Base-by-base conservation (phyloP, 2,113 vertebrate species). In the Apus apus region DNA sequence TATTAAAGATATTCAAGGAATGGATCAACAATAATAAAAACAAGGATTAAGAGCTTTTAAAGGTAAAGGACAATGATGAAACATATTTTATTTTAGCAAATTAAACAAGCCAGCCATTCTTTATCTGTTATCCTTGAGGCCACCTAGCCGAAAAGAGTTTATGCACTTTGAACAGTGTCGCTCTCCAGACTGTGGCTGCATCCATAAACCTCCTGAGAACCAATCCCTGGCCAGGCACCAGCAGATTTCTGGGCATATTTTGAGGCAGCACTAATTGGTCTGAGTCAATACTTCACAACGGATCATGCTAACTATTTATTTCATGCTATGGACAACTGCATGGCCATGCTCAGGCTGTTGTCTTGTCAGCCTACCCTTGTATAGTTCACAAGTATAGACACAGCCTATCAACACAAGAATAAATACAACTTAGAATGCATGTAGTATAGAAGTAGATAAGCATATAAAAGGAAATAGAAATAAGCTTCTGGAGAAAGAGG, bases 281-380 rank as follows among this genome's bases (percentile, higher is more conserved):
- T 29, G n/a, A 32, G 34, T 25, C 15, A 66, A 11, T 30, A 62
- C 30, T n/a, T 91, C 51, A 54, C 5, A n/a, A 75, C 0, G 0
- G 60, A 34, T 53, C 22, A 16, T 66, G 62, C 6, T 53, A 65
- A 27, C 29, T 36, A 2, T 36, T n/a, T 43, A 38, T 38, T 38
- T 38, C 29, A 38, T 48, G 21, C 12, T 38, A 11, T 17, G 23
- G 15, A 38, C 38, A 38, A 10, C 38, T 38, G 38, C 38, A 38
- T 38, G 38, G 38, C n/a, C n/a, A n/a, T n/a, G 38, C 38, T 8
- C 46, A 50, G 46, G 13, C 5, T 57, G n/a, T 8, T 70, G n/a
- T 12, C 36, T 78, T 27, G 7, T 76, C 29, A 57, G 22, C 17
- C 50, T 36, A 9, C 67, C 19, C 7, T 22, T 62, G 10, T 25